phyloP scores from a whole-genome alignment of 2,113 vertebrate species.

The Chloebia gouldiae region DNA sequence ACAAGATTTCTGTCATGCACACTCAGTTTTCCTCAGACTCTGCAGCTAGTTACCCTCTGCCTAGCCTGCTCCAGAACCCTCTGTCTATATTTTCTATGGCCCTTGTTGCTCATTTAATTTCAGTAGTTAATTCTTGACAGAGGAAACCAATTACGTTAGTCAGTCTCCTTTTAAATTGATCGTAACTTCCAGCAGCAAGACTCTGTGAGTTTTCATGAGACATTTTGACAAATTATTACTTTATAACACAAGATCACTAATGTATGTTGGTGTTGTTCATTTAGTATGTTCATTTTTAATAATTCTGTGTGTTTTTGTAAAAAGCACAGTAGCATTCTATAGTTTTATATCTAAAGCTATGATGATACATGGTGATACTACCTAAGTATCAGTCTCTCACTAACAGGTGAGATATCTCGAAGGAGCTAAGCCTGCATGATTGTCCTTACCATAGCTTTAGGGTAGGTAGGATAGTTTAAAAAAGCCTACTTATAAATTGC shows the following conservation, averaged over 20 bases:
- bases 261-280: no score
- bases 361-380: background rate
- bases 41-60: background rate
- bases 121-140: background rate
- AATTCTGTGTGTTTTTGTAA: background rate
- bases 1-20: background rate
- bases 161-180: background rate
- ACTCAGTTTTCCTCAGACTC: background rate
- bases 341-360: background rate
- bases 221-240: background rate
- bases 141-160: background rate
- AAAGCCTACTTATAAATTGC: background rate
- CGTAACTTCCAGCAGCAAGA: background rate
- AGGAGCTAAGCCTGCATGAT: background rate
- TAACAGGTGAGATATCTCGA: rapidly evolving
- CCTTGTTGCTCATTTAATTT: background rate
- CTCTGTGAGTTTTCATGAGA: background rate
- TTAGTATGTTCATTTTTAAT: background rate
- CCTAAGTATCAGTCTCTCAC: no score
- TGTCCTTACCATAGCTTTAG: background rate
- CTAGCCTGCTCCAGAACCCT: background rate
- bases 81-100: background rate
- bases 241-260: background rate
- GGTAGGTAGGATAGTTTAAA: background rate
- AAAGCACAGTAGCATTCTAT: background rate